Base-by-base conservation (phyloP, 2,113 vertebrate genomes). In the Aptenodytes patagonicus region DNA sequence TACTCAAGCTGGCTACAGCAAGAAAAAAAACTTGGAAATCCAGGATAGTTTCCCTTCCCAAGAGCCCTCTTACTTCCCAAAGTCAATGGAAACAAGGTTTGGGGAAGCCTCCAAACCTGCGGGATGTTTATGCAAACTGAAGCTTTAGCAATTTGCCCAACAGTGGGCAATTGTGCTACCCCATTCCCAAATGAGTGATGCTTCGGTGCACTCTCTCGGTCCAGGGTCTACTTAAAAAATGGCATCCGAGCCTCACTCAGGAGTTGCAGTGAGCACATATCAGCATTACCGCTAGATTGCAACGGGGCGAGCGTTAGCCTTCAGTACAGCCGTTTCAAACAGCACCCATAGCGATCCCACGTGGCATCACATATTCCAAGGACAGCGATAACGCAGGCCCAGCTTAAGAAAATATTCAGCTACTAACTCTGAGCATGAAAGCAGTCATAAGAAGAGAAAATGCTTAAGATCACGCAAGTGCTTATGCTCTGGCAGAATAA, bases 61-160 rank as follows among this genome's bases (percentile, higher is more conserved):
- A 69, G 52, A 69, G 46, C 66, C 65, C 81, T 64, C 70, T 65
- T 47, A 47, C 31, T 87, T 89, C 77, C 61, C 62, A 83, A 66
- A 95, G 66, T 82, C 58, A 72, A 17, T 17, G 46, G 58, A 91
- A 94, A 28, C 6, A 9, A 91, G 83, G 83, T 69, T 60, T 91
- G 84, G 91, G 29, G 66, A 77, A 83, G 77, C 65, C 78, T 69
- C 78, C 93, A 89, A 76, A 83, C 42, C 64, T 26, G 9, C 0
- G 12, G 73, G 93, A 83, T 55, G 78, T 77, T 94, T 94, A 85
- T 82, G 87, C 95, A 93, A 95, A 69, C 54, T 28, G 85, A 93
- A 96, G 68, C 83, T 94, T 90, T 89, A 93, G 84, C 87, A 80
- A 51, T 90, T 58, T 77, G 64, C 68, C 61, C 51, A 3, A 29